phyloP scores from a whole-genome alignment of 2,797 vertebrate genomes.

The Etheostoma perlongum region DNA sequence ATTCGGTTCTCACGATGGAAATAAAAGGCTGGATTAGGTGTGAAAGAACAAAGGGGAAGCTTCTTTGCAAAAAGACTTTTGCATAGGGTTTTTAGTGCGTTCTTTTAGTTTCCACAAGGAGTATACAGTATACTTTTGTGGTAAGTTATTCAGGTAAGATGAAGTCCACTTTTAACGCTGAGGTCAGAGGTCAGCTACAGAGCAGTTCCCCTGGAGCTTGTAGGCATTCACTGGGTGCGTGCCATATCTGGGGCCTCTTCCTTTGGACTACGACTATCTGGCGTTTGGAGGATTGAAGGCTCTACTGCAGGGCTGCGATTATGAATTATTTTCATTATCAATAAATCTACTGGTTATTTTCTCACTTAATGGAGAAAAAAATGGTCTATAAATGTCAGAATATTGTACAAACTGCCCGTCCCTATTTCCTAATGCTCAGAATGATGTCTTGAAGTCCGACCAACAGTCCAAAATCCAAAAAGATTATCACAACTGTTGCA shows the following conservation, averaged over 20 bases:
- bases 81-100: background rate
- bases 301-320: background rate
- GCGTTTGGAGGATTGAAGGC: background rate
- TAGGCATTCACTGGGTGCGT: conserved; percentile 6
- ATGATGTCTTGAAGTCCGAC: background rate
- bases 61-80: background rate
- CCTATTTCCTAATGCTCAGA: background rate
- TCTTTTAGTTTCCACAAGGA: too few relatives aligned
- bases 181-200: conserved; percentile 39
- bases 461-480: background rate
- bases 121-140: background rate
- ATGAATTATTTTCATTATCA: background rate
- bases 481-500: background rate
- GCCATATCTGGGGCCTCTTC: conserved; percentile 13
- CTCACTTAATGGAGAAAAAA: background rate
- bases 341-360: background rate
- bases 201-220: background rate
- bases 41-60: background rate
- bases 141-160: background rate
- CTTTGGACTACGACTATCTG: background rate
- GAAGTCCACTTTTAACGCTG: background rate
- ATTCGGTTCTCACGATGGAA: background rate
- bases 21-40: background rate
- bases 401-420: too few relatives aligned
- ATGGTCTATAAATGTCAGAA: background rate